Conservation (phyloP, 2,797 vertebrate species). For the Antrozous pallidus region DNA sequence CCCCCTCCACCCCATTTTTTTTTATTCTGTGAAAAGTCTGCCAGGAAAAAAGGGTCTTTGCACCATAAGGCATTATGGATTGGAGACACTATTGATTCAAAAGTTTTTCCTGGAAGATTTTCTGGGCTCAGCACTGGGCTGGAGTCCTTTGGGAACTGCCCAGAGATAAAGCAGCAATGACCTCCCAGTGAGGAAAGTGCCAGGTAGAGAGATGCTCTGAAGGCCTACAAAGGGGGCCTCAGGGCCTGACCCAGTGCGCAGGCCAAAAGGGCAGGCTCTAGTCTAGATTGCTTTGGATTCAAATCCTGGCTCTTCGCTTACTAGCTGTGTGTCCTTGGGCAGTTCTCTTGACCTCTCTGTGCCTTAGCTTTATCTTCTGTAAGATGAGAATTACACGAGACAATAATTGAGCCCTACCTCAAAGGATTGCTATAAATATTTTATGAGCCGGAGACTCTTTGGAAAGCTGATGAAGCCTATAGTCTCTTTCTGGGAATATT, state of each 20-base stretch:
- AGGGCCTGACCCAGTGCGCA: not conserved
- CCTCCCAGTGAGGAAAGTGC: not conserved
- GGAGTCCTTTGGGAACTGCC: not conserved
- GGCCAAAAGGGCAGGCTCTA: not conserved
- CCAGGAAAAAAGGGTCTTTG: not conserved
- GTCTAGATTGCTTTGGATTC: not conserved
- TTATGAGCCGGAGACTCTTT: conserved; percentile 17
- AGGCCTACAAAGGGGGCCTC: rapidly evolving
- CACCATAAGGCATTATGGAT: not conserved
- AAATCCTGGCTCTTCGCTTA: not conserved
- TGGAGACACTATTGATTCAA: not conserved
- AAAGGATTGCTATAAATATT: conserved; percentile 43
- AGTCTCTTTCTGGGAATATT: not conserved
- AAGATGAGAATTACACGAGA: not conserved
- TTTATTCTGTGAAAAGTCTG: not conserved
- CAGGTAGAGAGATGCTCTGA: not conserved
- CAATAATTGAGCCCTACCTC: not conserved
- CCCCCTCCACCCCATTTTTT: not conserved
- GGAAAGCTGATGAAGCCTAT: not conserved
- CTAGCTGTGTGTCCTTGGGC: not conserved
- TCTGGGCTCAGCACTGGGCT: not conserved
- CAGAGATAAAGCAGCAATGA: not conserved
- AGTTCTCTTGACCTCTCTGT: not conserved
- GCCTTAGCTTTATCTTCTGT: not conserved
- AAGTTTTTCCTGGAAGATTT: not conserved